A percentile compares a stretch with the other conserved stretches of the same genome.
phyloP scores from a whole-genome alignment of 2,888 invertebrate species.

The Agrypnus murinus region DNA sequence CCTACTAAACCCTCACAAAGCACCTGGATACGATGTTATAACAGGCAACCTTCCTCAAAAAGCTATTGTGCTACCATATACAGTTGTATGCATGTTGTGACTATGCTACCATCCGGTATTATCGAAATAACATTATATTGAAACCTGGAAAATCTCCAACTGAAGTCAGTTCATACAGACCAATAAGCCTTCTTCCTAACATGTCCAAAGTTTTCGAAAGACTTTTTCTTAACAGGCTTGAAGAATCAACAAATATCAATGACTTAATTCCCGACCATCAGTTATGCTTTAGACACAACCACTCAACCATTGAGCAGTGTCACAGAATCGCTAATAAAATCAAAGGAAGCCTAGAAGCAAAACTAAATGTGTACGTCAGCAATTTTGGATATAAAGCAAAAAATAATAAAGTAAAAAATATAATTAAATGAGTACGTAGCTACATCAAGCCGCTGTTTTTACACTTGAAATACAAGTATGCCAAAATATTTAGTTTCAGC shows the following conservation, averaged over 20 bases:
- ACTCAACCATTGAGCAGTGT: background rate
- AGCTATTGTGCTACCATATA: background rate
- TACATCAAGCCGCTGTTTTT: no score
- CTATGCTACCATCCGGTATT: background rate
- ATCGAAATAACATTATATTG: background rate
- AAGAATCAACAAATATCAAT: background rate
- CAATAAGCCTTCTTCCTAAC: background rate
- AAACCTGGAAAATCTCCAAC: conserved; percentile 10
- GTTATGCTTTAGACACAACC: background rate
- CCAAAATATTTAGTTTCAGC: no score
- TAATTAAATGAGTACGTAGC: no score
- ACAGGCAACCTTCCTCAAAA: background rate
- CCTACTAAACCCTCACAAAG: background rate
- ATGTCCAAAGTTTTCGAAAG: background rate
- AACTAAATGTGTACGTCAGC: no score
- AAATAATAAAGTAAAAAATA: no score
- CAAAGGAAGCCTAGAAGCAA: background rate
- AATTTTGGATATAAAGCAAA: no score
- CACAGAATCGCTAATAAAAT: background rate
- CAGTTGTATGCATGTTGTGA: background rate
- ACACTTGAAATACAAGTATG: no score
- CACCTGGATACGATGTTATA: background rate
- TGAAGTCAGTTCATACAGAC: background rate
- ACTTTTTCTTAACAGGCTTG: background rate
- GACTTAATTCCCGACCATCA: conserved; percentile 2